Percentiles rank a stretch among this genome's conserved stretches.
Evolutionary conservation across 2,888 invertebrate species (phyloP).

Genomic region (Plusia festucae): DNA sequence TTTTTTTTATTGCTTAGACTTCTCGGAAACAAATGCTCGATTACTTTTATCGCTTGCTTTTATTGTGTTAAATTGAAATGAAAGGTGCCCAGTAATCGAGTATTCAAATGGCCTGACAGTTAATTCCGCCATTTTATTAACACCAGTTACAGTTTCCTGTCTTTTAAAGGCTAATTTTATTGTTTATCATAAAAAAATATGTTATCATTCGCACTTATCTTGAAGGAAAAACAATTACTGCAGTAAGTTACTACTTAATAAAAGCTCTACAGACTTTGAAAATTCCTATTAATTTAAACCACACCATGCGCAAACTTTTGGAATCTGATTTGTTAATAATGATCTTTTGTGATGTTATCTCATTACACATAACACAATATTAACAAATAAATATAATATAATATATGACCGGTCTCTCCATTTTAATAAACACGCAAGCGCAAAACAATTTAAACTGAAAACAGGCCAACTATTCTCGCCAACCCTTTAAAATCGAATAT

Average conservation of each 20-base stretch:
- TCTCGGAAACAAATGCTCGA: conserved; percentile 76
- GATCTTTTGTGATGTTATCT: no score
- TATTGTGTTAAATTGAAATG: conserved; percentile 65
- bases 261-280: not conserved
- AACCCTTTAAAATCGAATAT: conserved; percentile 47
- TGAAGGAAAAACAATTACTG: not conserved
- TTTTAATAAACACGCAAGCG: not conserved
- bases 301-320: no score
- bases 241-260: not conserved
- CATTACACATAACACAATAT: no score
- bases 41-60: conserved; percentile 63
- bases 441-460: not conserved
- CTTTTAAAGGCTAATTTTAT: conserved; percentile 47
- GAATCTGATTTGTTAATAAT: no score
- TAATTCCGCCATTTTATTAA: conserved; percentile 43
- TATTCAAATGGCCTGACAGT: conserved; percentile 40
- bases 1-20: conserved; percentile 77
- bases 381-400: no score
- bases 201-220: conserved; percentile 35
- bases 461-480: conserved; percentile 29
- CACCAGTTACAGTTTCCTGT: conserved; percentile 63
- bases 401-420: not conserved
- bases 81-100: conserved; percentile 53
- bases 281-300: no score
- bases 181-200: conserved; percentile 32